Evolutionary conservation across 37 sponge, comb jelly and placozoan species (phyloP), one percentile per base, ranked within the genome.

Genomic region (Oopsacas minuta): DNA sequence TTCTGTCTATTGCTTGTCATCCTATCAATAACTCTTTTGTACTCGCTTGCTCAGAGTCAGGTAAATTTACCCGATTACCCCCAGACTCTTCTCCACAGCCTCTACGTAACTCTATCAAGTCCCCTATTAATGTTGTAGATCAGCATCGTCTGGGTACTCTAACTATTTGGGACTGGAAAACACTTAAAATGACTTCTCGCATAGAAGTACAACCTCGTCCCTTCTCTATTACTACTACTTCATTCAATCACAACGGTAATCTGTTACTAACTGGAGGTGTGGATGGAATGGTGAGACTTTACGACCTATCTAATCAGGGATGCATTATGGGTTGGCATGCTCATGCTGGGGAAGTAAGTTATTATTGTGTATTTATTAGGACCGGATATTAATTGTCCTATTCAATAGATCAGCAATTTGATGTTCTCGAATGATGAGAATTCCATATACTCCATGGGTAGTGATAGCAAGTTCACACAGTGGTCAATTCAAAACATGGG

Each of bases 221-320:
- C 25, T 85, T 86, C 0, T 87, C 90, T 36, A 61, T 95, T 61
- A 93, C 92, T 82, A 92, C 90, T 39, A 87, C 89, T 75, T 82
- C 91, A 20, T 95, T 94, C 88, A 98, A 98, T 84, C 96, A 95
- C 88, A 95, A 95, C 83, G 93, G 96, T 35, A 98, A 89, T 52
- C 85, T 98, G 22, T 83, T 98, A 39, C 85, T 95, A 51, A 89
- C 92, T 83, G 99, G 99, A 49, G 94, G 89, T 0, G 85, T 83
- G 10, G 99, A 98, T 87, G 98, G 98, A 8, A 89, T 91, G 88
- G 88, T 97, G 37, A 81, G 98, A 32, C 81, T 97, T 37, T 94
- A 61, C 30, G 75, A 61, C 75, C 75, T 61, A 5, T 61, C 75
- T 5, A 61, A 61, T 34, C 75, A 61, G 75, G 30, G 75, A 25